Percentiles rank a stretch among this genome's conserved stretches.
phyloP scores from a whole-genome alignment of 1,140 invertebrate genomes.

The Aethina tumida region DNA sequence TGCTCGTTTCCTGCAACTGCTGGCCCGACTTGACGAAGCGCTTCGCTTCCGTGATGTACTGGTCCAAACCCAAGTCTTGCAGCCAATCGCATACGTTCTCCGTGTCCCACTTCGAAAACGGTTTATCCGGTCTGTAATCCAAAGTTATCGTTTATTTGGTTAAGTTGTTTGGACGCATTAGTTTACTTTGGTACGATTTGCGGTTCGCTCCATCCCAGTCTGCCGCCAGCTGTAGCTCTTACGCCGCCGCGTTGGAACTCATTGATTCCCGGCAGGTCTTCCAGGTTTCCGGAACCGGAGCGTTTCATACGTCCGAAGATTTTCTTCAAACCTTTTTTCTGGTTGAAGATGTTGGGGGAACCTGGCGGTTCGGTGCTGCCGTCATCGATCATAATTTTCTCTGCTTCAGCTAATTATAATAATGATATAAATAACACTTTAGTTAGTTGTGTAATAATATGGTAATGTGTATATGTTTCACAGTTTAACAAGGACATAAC shows the following conservation, averaged over 20 bases:
- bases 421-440: too few relatives aligned
- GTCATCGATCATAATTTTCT: constrained; percentile 49
- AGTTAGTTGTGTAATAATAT: too few relatives aligned
- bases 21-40: constrained; percentile 72
- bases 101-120: constrained; percentile 66
- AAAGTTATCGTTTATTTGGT: constrained; percentile 7
- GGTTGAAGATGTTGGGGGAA: constrained; percentile 47
- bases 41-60: constrained; percentile 68
- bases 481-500: too few relatives aligned
- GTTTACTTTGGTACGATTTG: constrained; percentile 21
- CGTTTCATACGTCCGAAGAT: constrained; percentile 62
- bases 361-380: constrained; percentile 33
- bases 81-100: constrained; percentile 86
- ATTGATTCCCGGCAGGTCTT: constrained; percentile 48
- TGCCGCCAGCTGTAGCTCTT: constrained; percentile 64
- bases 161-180: neutral
- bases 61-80: constrained; percentile 72
- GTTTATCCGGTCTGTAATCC: constrained; percentile 42
- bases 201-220: constrained; percentile 56
- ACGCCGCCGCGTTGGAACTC: constrained; percentile 62
- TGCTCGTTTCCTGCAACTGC: constrained; percentile 69
- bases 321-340: constrained; percentile 47
- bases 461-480: too few relatives aligned
- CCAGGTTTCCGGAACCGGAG: constrained; percentile 61
- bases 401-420: constrained; percentile 61